Evolutionary conservation across 2,113 vertebrate species (phyloP).

Genomic region (Amazona vittata): DNA sequence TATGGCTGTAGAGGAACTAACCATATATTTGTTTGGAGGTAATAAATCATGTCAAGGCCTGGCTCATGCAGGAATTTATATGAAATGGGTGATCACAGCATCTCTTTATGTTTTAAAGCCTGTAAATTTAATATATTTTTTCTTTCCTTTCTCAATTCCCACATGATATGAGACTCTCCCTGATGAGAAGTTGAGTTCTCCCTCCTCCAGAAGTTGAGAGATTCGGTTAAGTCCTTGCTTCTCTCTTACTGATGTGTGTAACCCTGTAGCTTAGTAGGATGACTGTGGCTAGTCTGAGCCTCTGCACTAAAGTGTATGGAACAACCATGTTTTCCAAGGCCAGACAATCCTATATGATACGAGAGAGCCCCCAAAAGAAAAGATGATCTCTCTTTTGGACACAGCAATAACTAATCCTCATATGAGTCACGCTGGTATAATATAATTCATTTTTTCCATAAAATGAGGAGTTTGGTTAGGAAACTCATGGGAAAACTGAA

Average conservation of each 20-base stretch:
- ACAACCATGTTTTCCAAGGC: not conserved
- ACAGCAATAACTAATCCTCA: not conserved
- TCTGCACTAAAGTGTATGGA: not conserved
- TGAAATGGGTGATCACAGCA: not conserved
- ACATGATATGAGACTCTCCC: not conserved
- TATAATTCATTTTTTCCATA: not conserved
- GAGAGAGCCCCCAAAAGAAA: not conserved
- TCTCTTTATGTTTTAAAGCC: not conserved
- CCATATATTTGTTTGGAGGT: not conserved
- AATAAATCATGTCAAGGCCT: not conserved
- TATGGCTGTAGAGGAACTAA: not conserved
- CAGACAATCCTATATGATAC: not conserved
- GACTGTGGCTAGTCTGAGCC: not conserved
- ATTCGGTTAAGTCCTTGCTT: not conserved
- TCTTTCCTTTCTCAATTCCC: not conserved
- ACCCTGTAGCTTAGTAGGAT: not conserved
- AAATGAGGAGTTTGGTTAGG: not conserved
- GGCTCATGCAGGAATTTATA: not conserved
- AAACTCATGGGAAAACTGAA: not conserved
- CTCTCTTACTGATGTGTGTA: not conserved
- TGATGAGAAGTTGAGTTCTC: not conserved
- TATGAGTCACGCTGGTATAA: not conserved
- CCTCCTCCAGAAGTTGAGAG: not conserved
- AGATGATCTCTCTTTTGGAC: not conserved
- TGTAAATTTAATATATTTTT: not conserved